A percentile compares a stretch with the other conserved stretches of the same genome.
Evolutionary conservation across 2,113 vertebrate genomes (phyloP).

Genomic region (Phocoena phocoena): DNA sequence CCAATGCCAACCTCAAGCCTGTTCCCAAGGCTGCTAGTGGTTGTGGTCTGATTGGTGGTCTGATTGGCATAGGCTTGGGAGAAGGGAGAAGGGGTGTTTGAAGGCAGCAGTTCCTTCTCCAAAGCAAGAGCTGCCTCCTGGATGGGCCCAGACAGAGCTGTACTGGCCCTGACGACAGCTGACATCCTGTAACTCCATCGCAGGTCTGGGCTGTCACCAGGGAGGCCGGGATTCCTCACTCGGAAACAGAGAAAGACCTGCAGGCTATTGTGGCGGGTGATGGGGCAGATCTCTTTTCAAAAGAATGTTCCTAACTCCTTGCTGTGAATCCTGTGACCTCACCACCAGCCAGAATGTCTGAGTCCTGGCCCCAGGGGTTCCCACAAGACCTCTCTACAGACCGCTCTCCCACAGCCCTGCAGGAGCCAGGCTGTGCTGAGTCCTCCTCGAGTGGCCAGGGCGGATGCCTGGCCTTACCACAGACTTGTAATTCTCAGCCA

Average conservation of each 20-base stretch:
- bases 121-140: not conserved
- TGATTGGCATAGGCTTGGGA: not conserved
- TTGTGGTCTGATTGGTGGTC: accelerated
- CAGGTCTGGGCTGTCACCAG: no score
- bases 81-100: not conserved
- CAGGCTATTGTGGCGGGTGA: accelerated
- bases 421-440: not conserved
- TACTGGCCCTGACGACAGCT: accelerated
- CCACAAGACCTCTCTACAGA: not conserved
- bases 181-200: not conserved
- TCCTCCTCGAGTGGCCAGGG: accelerated
- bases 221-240: not conserved
- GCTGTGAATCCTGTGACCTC: not conserved
- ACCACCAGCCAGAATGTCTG: no score
- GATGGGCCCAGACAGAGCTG: accelerated
- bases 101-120: not conserved
- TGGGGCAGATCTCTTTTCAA: not conserved
- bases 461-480: not conserved
- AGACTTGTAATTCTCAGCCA: not conserved
- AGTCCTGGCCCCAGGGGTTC: no score
- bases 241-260: not conserved
- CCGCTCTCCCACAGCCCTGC: not conserved
- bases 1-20: not conserved
- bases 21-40: not conserved
- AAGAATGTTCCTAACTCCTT: not conserved